Conservation (phyloP, 2,113 vertebrate genomes). For the Phylloscopus trochilus region DNA sequence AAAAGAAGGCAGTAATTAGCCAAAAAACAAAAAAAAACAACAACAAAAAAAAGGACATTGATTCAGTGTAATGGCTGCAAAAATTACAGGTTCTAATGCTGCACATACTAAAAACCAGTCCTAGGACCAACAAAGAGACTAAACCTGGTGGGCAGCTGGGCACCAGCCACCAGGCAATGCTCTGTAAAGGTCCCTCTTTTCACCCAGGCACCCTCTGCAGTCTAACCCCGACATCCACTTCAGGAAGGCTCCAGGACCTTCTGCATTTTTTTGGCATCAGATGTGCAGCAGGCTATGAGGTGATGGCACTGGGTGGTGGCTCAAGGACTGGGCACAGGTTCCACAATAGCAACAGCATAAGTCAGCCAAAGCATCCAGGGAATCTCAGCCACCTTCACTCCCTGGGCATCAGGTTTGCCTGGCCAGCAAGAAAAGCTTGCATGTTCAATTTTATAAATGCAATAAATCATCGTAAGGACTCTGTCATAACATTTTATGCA, state of each 20-base stretch:
- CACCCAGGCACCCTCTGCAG: background rate
- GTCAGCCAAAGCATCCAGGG: background rate
- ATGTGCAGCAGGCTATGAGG: background rate
- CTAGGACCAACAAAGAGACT: background rate
- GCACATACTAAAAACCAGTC: accelerated
- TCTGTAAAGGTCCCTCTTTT: background rate
- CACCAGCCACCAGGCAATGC: background rate
- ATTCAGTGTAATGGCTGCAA: background rate
- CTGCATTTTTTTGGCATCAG: background rate
- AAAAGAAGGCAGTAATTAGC: background rate
- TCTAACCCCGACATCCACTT: accelerated
- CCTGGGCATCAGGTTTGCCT: background rate
- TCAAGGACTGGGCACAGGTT: background rate
- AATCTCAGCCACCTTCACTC: background rate
- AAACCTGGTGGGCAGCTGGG: background rate
- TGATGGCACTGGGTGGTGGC: background rate
- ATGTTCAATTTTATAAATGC: constrained; percentile 21
- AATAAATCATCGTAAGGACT: constrained; percentile 24
- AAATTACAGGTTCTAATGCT: background rate
- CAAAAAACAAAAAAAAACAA: background rate
- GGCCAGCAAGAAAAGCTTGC: background rate
- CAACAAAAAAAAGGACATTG: accelerated
- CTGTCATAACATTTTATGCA: constrained; percentile 34
- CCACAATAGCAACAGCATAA: accelerated
- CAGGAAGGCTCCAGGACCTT: background rate